These are phyloP conservation scores for Tolypeutes matacus DNA, from an alignment of 2,797 vertebrate genomes.

Conservation along the genomic window DNA sequence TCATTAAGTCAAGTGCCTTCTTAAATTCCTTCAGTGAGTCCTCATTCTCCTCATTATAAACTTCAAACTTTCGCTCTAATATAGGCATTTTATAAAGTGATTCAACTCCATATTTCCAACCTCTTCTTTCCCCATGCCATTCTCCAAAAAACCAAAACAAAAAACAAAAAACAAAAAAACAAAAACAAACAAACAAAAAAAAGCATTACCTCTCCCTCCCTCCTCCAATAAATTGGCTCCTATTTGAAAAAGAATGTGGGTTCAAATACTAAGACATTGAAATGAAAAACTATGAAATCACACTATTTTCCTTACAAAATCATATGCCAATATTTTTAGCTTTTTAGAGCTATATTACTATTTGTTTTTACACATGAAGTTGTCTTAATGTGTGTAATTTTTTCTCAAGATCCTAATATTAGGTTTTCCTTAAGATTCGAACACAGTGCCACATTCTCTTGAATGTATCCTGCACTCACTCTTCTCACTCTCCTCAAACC, in stretches of 20 bases:
- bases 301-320: background rate
- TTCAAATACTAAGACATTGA: background rate
- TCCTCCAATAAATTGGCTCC: too few relatives aligned
- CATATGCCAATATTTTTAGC: background rate
- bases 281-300: background rate
- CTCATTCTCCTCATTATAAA: background rate
- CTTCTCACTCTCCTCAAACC: too few relatives aligned
- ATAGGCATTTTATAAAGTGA: background rate
- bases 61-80: background rate
- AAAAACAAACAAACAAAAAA: too few relatives aligned
- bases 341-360: background rate
- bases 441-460: too few relatives aligned
- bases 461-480: too few relatives aligned
- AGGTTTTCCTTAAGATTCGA: background rate
- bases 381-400: too few relatives aligned
- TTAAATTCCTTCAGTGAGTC: background rate
- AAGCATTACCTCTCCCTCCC: too few relatives aligned
- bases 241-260: background rate
- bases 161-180: too few relatives aligned
- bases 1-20: background rate
- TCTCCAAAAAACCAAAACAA: background rate
- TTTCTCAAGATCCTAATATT: too few relatives aligned
- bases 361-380: too few relatives aligned
- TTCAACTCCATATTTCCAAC: background rate
- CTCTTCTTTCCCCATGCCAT: background rate